Evolutionary conservation across 2,888 invertebrate genomes (phyloP).

Genomic region (Cantharis nigra): DNA sequence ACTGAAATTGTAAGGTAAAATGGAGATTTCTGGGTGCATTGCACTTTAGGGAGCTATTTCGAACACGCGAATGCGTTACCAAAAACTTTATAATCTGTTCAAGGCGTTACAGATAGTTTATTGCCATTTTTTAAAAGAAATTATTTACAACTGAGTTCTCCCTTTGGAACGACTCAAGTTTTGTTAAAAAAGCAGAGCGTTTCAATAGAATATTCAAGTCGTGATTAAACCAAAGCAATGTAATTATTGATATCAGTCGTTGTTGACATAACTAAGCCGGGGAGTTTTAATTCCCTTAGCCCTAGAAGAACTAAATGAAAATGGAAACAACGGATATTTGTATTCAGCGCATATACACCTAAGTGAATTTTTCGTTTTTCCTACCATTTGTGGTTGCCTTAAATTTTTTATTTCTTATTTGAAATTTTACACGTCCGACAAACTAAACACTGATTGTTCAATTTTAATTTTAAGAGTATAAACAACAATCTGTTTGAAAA

Average conservation of each 20-base stretch:
- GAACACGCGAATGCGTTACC: conserved; percentile 30
- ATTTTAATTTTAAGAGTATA: background rate
- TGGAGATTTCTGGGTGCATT: conserved; percentile 28
- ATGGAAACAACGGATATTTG: conserved; percentile 29
- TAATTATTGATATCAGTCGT: conserved; percentile 32
- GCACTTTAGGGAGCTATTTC: conserved; percentile 29
- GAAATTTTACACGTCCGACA: background rate
- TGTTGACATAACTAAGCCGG: conserved; percentile 29
- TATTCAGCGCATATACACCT: conserved; percentile 1
- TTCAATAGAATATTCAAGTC: conserved; percentile 30
- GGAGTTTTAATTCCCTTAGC: conserved; percentile 33
- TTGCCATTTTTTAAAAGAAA: conserved; percentile 23
- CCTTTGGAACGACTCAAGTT: background rate
- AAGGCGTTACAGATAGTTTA: conserved; percentile 27
- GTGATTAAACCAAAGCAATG: conserved; percentile 37
- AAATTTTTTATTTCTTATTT: background rate
- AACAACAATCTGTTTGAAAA: background rate
- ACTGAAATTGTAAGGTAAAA: conserved; percentile 27
- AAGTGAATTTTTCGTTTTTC: conserved; percentile 6
- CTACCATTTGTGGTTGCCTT: background rate
- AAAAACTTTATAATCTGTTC: conserved; percentile 32
- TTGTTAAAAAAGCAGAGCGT: conserved; percentile 22
- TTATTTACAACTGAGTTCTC: conserved; percentile 18
- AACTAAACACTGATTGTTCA: background rate
- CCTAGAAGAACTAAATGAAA: conserved; percentile 27